Conservation (phyloP, 2,113 vertebrate genomes). For the Siniperca chuatsi region DNA sequence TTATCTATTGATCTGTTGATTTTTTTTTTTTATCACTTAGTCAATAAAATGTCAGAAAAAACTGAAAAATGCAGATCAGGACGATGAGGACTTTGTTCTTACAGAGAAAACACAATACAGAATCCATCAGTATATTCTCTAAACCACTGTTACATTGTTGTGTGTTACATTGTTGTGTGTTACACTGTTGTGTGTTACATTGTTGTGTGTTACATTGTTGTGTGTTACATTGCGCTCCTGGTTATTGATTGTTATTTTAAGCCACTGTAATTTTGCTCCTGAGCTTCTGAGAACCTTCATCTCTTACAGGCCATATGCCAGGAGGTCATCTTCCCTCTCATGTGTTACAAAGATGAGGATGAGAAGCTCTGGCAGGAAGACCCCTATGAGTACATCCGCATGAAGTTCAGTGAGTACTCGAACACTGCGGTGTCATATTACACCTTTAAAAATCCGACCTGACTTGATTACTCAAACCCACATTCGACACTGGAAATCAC, state of each 20-base stretch:
- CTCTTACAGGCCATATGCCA: conserved; percentile 89
- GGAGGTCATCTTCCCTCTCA: conserved; percentile 96
- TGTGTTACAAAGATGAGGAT: conserved; percentile 99
- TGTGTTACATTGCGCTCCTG: not conserved
- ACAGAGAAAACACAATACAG: no score
- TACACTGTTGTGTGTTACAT: no score
- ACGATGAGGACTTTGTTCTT: no score
- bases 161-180: no score
- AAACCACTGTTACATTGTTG: no score
- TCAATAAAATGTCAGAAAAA: no score
- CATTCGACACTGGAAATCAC: not conserved
- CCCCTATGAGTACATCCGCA: conserved; percentile 95
- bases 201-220: no score
- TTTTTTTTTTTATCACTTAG: no score
- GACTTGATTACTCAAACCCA: not conserved
- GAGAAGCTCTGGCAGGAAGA: conserved; percentile 98
- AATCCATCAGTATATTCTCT: no score
- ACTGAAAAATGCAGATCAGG: no score
- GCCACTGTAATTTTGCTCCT: not conserved
- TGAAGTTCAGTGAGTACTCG: conserved; percentile 94
- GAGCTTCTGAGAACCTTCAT: conserved; percentile 2
- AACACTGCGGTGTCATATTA: not conserved
- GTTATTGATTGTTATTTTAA: not conserved
- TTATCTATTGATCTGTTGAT: no score
- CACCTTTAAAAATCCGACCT: not conserved